Evolutionary conservation across 2,113 vertebrate genomes (phyloP).

Genomic region (Typhlomys cinereus): DNA sequence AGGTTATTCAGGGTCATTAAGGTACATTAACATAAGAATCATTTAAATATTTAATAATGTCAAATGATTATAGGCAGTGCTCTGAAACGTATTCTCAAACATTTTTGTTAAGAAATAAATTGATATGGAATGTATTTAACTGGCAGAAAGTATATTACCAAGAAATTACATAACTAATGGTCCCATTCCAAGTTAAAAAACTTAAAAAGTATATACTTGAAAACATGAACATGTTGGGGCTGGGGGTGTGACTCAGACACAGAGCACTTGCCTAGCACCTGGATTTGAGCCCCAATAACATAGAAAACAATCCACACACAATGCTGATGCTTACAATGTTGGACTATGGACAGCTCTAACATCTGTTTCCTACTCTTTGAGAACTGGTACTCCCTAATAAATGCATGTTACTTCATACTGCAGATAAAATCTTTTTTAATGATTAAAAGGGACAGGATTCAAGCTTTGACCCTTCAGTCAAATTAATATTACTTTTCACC

Average conservation of each 20-base stretch:
- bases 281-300: neutral
- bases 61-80: neutral
- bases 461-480: neutral
- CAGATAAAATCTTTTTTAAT: neutral
- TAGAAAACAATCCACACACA: neutral
- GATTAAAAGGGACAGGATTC: neutral
- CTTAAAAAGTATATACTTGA: neutral
- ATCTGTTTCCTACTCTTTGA: neutral
- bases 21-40: neutral
- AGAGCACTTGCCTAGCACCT: neutral
- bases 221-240: neutral
- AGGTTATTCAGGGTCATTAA: slow-evolving; percentile 18
- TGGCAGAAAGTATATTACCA: neutral
- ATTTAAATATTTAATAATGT: slow-evolving; percentile 12
- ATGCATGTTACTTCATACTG: neutral
- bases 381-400: neutral
- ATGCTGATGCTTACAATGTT: neutral
- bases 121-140: neutral
- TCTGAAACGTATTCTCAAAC: neutral
- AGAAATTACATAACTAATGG: neutral
- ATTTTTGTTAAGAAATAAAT: neutral
- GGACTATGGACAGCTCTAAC: neutral
- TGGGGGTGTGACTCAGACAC: neutral
- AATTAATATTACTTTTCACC: neutral
- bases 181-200: neutral